These are phyloP conservation scores for Zalophus californianus DNA, from an alignment of 2,797 vertebrate genomes.

Conservation along the genomic window DNA sequence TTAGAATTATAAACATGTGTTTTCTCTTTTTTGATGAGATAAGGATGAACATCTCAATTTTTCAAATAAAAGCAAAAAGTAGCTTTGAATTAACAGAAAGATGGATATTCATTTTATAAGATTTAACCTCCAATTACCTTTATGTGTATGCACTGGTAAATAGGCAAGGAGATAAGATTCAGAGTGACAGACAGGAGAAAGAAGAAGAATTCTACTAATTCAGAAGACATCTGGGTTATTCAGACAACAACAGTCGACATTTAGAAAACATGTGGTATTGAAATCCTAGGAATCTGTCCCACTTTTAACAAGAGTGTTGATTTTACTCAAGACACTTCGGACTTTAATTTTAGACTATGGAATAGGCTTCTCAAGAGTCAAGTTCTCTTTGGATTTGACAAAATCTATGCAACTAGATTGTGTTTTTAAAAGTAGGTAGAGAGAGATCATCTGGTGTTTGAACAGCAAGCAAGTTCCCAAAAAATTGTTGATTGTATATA, in stretches of 20 bases:
- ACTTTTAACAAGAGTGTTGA: neutral
- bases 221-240: slow-evolving; percentile 56
- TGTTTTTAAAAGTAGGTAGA: neutral
- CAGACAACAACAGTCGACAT: neutral
- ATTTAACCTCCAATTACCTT: slow-evolving; percentile 59
- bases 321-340: slow-evolving; percentile 5
- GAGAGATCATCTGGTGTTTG: neutral
- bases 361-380: neutral
- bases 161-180: neutral
- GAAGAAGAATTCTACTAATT: neutral
- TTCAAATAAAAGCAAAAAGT: slow-evolving; percentile 51
- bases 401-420: neutral
- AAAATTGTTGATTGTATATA: neutral
- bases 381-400: neutral
- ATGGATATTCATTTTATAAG: slow-evolving; percentile 55
- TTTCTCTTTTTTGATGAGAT: slow-evolving; percentile 57
- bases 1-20: slow-evolving; percentile 9
- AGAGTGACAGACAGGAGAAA: neutral
- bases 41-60: slow-evolving; percentile 39
- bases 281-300: neutral
- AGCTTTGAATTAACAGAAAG: slow-evolving; percentile 56
- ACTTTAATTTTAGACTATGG: slow-evolving; percentile 27
- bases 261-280: neutral
- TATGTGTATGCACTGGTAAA: neutral
- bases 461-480: neutral